phyloP scores from a whole-genome alignment of 2,888 invertebrate species.

The Cancer borealis region DNA sequence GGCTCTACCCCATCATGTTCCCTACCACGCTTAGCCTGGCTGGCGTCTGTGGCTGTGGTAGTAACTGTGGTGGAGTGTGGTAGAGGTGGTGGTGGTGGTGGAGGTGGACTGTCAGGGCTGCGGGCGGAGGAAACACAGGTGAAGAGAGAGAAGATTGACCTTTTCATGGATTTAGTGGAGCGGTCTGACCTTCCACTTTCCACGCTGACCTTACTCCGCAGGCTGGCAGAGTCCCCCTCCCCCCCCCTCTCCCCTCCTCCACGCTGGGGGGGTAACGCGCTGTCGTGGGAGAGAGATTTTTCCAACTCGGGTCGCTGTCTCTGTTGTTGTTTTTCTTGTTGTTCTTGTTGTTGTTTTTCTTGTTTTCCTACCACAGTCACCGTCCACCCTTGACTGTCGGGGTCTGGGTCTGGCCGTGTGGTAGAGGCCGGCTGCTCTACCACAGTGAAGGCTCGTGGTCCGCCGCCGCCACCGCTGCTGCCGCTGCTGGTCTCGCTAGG shows the following conservation, averaged over 20 bases:
- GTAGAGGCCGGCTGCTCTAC: conserved; percentile 55
- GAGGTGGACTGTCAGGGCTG: conserved; percentile 71
- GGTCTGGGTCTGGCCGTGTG: conserved; percentile 56
- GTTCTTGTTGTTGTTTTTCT: no score
- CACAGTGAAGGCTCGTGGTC: conserved; percentile 57
- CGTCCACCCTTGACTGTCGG: conserved; percentile 73
- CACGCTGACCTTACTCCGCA: conserved; percentile 72
- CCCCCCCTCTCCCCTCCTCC: background rate
- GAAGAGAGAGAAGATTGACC: conserved; percentile 72
- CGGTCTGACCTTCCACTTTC: conserved; percentile 71
- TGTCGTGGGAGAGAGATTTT: conserved; percentile 68
- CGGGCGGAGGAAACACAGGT: conserved; percentile 72
- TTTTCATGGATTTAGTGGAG: conserved; percentile 73
- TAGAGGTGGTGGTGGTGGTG: conserved; percentile 59
- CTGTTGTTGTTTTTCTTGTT: background rate
- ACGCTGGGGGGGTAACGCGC: conserved; percentile 12
- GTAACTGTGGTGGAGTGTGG: conserved; percentile 40
- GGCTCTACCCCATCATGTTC: conserved; percentile 70
- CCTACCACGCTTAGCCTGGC: conserved; percentile 58
- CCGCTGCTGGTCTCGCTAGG: conserved; percentile 67
- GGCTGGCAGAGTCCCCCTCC: conserved; percentile 67
- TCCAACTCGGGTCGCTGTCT: conserved; percentile 57
- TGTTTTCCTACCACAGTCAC: conserved; percentile 52
- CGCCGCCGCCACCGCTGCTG: conserved; percentile 56
- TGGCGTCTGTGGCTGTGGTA: conserved; percentile 51